phyloP scores from a whole-genome alignment of 2,797 vertebrate species.

The Epinephelus coioides region DNA sequence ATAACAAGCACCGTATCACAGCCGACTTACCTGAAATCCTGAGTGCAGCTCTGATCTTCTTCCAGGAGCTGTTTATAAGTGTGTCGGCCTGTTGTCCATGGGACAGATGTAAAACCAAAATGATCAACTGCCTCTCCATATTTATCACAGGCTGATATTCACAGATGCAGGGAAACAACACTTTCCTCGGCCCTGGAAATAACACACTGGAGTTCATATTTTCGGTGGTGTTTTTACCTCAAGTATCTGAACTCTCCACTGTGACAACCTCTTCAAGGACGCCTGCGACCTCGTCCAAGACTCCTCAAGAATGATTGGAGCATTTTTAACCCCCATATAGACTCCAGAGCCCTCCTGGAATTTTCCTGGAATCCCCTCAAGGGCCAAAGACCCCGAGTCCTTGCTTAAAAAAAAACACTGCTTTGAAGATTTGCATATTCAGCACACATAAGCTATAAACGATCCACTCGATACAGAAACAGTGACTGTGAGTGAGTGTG shows the following conservation, averaged over 20 bases:
- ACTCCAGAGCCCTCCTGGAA: neutral
- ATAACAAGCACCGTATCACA: too few species aligned
- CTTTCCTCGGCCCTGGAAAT: too few species aligned
- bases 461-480: conserved; percentile 12
- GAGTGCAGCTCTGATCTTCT: too few species aligned
- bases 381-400: neutral
- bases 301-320: neutral
- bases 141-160: too few species aligned
- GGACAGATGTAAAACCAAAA: too few species aligned
- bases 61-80: too few species aligned
- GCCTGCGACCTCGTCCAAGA: neutral
- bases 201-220: too few species aligned
- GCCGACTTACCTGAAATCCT: too few species aligned
- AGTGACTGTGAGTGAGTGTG: conserved; percentile 11
- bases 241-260: neutral
- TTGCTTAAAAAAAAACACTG: neutral
- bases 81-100: too few species aligned
- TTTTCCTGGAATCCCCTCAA: neutral
- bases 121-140: too few species aligned
- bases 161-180: too few species aligned
- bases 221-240: too few species aligned
- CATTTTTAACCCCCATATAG: neutral
- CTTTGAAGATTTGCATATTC: conserved; percentile 37
- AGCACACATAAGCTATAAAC: conserved; percentile 22
- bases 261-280: neutral